Evolutionary conservation across 2,888 invertebrate genomes (phyloP).

Genomic region (Griposia aprilina): DNA sequence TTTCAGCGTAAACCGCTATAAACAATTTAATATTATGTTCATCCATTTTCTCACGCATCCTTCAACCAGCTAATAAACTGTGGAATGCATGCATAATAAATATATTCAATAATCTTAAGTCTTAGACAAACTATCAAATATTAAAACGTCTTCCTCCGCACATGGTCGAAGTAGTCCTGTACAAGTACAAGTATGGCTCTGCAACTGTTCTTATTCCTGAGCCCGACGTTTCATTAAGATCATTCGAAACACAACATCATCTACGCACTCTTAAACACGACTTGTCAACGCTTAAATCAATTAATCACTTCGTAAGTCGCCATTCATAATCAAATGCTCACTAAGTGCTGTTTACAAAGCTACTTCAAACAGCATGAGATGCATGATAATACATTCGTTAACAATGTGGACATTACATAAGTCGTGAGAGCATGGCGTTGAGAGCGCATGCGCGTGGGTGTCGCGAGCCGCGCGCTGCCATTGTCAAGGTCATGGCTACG

Average conservation of each 20-base stretch:
- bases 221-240: not conserved
- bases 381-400: not conserved
- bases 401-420: conserved; percentile 38
- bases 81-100: not conserved
- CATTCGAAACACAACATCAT: not conserved
- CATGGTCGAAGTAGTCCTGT: not conserved
- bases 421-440: conserved; percentile 4
- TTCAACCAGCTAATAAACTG: conserved; percentile 7
- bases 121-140: not conserved
- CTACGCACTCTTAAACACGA: not conserved
- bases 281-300: not conserved
- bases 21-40: not conserved
- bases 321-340: not conserved
- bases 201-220: not conserved
- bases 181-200: not conserved
- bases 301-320: not conserved
- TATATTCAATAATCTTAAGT: not conserved
- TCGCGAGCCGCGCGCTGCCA: conserved; percentile 38
- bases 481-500: conserved; percentile 57
- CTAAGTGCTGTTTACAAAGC: conserved; percentile 5
- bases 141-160: not conserved
- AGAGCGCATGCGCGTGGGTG: conserved; percentile 2
- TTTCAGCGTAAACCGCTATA: not conserved
- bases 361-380: not conserved
- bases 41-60: not conserved